Percentiles rank a stretch among this genome's conserved stretches.
phyloP scores from a whole-genome alignment of 2,888 invertebrate genomes.

The Limnephilus auricula region DNA sequence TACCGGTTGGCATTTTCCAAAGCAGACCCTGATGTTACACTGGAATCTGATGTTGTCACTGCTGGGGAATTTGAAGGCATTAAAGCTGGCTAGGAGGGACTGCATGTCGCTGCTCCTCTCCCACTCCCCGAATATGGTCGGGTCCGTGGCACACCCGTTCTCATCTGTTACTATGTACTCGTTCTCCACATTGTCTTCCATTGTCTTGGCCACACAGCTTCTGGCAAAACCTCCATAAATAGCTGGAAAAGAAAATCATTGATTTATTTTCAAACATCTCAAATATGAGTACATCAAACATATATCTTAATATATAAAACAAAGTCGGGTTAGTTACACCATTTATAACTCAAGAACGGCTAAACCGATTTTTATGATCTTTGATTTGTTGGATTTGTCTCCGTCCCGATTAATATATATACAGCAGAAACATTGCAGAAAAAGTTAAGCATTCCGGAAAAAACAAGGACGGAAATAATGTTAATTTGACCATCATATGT shows the following conservation, averaged over 20 bases:
- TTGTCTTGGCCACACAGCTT: constrained; percentile 95
- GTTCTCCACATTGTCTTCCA: constrained; percentile 91
- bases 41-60: constrained; percentile 97
- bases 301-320: too few species aligned
- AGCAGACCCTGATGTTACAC: constrained; percentile 96
- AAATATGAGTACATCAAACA: too few species aligned
- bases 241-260: constrained; percentile 74
- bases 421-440: too few species aligned
- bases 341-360: too few species aligned
- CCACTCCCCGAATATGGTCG: constrained; percentile 96
- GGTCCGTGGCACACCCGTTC: constrained; percentile 95
- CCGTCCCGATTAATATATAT: too few species aligned
- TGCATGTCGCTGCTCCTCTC: constrained; percentile 91
- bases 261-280: background rate
- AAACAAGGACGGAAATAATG: background rate
- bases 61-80: constrained; percentile 96
- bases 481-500: background rate
- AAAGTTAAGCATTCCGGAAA: background rate
- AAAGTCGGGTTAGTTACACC: too few species aligned
- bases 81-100: constrained; percentile 91
- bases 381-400: too few species aligned
- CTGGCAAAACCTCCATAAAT: constrained; percentile 97
- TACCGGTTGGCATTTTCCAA: constrained; percentile 96
- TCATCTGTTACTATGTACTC: constrained; percentile 96
- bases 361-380: too few species aligned